A percentile compares a stretch with the other conserved stretches of the same genome.
Evolutionary conservation across 1,140 invertebrate species (phyloP).

Genomic region (Aradophagus sp.): DNA sequence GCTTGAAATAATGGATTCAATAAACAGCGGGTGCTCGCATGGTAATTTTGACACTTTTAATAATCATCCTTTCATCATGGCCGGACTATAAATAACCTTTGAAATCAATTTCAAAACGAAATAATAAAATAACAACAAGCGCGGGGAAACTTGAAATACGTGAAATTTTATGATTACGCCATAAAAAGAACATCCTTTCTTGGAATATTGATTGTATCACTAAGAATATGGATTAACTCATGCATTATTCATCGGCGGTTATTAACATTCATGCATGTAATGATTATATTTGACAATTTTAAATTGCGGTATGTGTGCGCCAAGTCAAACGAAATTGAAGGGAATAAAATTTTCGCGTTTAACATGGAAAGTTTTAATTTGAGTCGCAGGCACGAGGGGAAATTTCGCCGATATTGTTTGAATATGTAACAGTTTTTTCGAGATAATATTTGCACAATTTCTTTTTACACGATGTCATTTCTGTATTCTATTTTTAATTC

Average conservation of each 20-base stretch:
- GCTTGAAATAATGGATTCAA: too few relatives aligned
- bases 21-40: too few relatives aligned
- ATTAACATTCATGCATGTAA: slow-evolving; percentile 34
- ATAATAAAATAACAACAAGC: too few relatives aligned
- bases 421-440: slow-evolving; percentile 27
- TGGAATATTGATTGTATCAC: slow-evolving; percentile 41
- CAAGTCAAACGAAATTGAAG: slow-evolving; percentile 21
- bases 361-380: slow-evolving; percentile 21
- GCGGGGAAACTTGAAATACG: too few relatives aligned
- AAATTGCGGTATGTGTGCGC: slow-evolving; percentile 8
- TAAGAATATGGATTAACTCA: slow-evolving; percentile 36
- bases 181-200: slow-evolving; percentile 22
- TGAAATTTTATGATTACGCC: too few relatives aligned
- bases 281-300: slow-evolving; percentile 37
- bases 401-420: slow-evolving; percentile 21
- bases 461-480: slow-evolving; percentile 1
- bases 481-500: background rate
- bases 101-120: too few relatives aligned
- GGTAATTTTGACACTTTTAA: too few relatives aligned
- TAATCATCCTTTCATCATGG: too few relatives aligned
- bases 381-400: background rate
- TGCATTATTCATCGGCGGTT: slow-evolving; percentile 30
- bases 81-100: too few relatives aligned
- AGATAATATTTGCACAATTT: slow-evolving; percentile 18
- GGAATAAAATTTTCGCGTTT: slow-evolving; percentile 17